Evolutionary conservation across 2,113 vertebrate genomes (phyloP).

Genomic region (Burhinus bistriatus): DNA sequence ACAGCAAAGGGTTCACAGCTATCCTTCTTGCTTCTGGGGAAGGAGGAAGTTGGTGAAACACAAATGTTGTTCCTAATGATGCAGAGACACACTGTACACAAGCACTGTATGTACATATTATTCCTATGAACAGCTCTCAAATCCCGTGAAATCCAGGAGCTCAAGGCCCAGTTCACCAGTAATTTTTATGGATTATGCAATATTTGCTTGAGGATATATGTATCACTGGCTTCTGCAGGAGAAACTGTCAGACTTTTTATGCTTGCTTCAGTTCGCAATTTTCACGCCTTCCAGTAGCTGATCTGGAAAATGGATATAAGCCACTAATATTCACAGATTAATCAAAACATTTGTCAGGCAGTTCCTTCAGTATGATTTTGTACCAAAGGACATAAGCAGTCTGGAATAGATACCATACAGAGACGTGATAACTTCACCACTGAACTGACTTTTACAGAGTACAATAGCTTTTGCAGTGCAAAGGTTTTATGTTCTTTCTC

Average conservation of each 20-base stretch:
- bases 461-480: neutral
- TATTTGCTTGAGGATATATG: neutral
- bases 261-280: accelerated
- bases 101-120: accelerated
- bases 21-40: neutral
- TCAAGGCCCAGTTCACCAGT: neutral
- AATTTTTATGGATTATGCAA: neutral
- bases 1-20: neutral
- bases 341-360: neutral
- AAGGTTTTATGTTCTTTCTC: neutral
- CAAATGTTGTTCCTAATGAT: neutral
- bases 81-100: neutral
- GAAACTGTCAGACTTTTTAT: neutral
- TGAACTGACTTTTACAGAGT: neutral
- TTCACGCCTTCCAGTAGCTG: neutral
- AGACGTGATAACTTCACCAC: neutral
- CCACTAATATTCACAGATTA: neutral
- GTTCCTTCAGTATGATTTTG: neutral
- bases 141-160: accelerated
- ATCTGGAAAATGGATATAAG: neutral
- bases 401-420: neutral
- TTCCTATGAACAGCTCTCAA: neutral
- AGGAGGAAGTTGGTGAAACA: neutral
- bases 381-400: neutral
- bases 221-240: neutral